These are phyloP conservation scores for Ornithoptera alexandrae DNA, from an alignment of 2,888 invertebrate species.

Conservation along the genomic window DNA sequence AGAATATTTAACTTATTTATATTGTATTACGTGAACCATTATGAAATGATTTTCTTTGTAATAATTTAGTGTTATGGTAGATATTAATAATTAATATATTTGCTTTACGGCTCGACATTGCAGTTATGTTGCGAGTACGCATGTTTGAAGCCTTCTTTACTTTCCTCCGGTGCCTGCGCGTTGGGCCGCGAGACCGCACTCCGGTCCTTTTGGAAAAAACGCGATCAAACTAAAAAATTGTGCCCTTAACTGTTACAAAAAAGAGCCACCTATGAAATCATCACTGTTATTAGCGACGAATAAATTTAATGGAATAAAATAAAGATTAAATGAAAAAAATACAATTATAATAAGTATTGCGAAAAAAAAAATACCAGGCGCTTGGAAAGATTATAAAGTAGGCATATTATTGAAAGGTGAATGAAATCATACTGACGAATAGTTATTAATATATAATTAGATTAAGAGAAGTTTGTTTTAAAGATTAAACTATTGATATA, in stretches of 20 bases:
- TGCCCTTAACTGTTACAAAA: conserved; percentile 55
- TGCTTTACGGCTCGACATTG: conserved; percentile 71
- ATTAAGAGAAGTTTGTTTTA: conserved; percentile 76
- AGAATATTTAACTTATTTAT: conserved; percentile 80
- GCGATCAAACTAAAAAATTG: conserved; percentile 55
- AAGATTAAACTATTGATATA: conserved; percentile 81
- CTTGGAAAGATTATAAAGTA: conserved; percentile 79
- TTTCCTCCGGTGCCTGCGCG: conserved; percentile 68
- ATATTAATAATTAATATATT: conserved; percentile 78
- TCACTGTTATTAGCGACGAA: conserved; percentile 59
- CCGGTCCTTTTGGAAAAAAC: conserved; percentile 47
- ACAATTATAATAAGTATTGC: conserved; percentile 66
- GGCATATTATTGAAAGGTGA: conserved; percentile 77
- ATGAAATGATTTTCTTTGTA: conserved; percentile 77
- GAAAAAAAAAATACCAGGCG: conserved; percentile 66
- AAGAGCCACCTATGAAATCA: conserved; percentile 44
- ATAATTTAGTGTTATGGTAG: conserved; percentile 78
- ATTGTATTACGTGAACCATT: conserved; percentile 77
- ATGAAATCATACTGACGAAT: conserved; percentile 77
- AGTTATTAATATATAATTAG: conserved; percentile 81
- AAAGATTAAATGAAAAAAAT: conserved; percentile 54
- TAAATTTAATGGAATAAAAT: conserved; percentile 66
- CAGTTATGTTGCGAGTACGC: conserved; percentile 59
- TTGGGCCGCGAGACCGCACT: conserved; percentile 47
- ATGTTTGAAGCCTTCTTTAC: conserved; percentile 70